Evolutionary conservation across 2,797 vertebrate species (phyloP).

Genomic region (Sebastes taczanowskii): DNA sequence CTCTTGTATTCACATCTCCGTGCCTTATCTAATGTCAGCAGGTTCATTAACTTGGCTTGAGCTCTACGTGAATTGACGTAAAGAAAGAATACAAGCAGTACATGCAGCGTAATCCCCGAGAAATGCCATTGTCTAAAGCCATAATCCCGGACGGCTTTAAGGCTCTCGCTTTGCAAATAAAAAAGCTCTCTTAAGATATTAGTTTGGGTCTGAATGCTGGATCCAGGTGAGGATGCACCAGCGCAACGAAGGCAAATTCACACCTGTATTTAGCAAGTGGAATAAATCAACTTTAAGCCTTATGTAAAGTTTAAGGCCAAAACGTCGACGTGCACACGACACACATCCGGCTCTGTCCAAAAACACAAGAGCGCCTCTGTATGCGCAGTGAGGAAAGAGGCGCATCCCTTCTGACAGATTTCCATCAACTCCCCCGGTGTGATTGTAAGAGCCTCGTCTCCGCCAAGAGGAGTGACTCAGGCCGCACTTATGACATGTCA

Average conservation of each 20-base stretch:
- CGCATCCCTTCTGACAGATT: slow-evolving; percentile 59
- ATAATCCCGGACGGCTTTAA: slow-evolving; percentile 60
- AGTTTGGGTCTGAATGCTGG: slow-evolving; percentile 7
- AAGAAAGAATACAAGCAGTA: slow-evolving; percentile 33
- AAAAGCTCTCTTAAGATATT: slow-evolving; percentile 18
- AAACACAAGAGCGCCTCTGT: slow-evolving; percentile 52
- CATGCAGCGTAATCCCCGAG: slow-evolving; percentile 58
- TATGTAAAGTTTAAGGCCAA: background rate
- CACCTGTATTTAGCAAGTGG: background rate
- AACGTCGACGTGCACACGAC: slow-evolving; percentile 2
- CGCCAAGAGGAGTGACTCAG: slow-evolving; percentile 66
- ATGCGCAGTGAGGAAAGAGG: slow-evolving; percentile 33
- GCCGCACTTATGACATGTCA: slow-evolving; percentile 55
- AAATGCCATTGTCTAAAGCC: slow-evolving; percentile 60
- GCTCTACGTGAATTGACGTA: slow-evolving; percentile 43
- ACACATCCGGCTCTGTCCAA: slow-evolving; percentile 17
- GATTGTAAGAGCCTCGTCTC: slow-evolving; percentile 57
- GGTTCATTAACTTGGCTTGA: slow-evolving; percentile 50
- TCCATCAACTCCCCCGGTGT: slow-evolving; percentile 63
- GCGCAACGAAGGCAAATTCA: background rate
- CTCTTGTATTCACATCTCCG: background rate
- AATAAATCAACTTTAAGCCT: background rate
- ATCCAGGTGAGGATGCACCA: slow-evolving; percentile 1
- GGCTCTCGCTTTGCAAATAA: slow-evolving; percentile 49
- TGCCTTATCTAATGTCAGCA: slow-evolving; percentile 45